Conservation (phyloP, 2,888 invertebrate species). For the Theodoxus fluviatilis region DNA sequence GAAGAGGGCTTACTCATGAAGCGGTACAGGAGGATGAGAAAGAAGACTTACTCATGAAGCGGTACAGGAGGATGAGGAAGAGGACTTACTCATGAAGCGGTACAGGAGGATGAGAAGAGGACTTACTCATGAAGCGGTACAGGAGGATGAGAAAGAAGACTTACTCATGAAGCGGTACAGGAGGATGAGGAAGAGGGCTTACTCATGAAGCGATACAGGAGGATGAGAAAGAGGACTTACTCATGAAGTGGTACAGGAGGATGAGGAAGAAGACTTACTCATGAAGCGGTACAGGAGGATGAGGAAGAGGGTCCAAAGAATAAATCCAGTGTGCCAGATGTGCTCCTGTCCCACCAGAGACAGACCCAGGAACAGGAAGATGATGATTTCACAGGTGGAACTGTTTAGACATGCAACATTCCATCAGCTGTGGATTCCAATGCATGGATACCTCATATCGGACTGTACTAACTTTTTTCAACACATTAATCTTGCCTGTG, state of each 20-base stretch:
- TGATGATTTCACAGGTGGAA: conserved; percentile 69
- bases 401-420: conserved; percentile 55
- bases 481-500: no score
- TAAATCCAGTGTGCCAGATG: conserved; percentile 68
- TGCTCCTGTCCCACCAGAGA: conserved; percentile 67
- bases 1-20: not conserved
- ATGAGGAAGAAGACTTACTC: conserved; percentile 58
- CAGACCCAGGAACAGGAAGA: conserved; percentile 71
- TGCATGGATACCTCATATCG: no score
- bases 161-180: no score
- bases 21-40: not conserved
- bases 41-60: no score
- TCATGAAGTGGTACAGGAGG: not conserved
- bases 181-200: not conserved
- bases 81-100: not conserved
- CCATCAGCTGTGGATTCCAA: no score
- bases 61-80: not conserved
- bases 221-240: not conserved
- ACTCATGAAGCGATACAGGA: not conserved
- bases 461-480: no score
- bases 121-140: not conserved
- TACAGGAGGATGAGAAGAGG: not conserved
- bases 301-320: conserved; percentile 65
- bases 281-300: conserved; percentile 67
- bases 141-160: no score